Evolutionary conservation across 2,888 invertebrate genomes (phyloP).

Genomic region (Willowsia nigromaculata): DNA sequence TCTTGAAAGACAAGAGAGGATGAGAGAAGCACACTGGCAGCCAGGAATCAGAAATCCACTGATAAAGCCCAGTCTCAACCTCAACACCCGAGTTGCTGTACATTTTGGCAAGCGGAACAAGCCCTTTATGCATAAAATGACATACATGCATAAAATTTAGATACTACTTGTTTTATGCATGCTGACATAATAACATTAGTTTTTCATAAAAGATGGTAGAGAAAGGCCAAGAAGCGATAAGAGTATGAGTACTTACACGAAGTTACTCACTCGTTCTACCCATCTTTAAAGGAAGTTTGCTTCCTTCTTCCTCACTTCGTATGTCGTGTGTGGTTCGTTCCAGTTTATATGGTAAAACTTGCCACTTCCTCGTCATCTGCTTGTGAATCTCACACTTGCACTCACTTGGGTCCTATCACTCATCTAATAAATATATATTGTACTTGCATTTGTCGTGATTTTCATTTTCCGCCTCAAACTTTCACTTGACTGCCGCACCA

Average conservation of each 20-base stretch:
- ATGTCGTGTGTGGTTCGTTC: too few relatives aligned
- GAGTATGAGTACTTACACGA: background rate
- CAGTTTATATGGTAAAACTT: background rate
- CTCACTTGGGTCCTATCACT: slow-evolving; percentile 49
- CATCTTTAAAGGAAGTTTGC: too few relatives aligned
- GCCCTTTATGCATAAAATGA: background rate
- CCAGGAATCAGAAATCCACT: background rate
- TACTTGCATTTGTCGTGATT: slow-evolving; percentile 27
- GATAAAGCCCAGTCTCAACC: background rate
- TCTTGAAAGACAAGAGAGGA: background rate
- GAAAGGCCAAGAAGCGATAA: background rate
- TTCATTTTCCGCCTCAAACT: background rate
- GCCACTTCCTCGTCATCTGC: background rate
- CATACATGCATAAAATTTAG: background rate
- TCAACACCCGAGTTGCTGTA: background rate
- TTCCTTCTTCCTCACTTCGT: background rate
- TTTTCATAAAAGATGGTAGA: background rate
- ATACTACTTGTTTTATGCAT: slow-evolving; percentile 12
- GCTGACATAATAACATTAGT: background rate
- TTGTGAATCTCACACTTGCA: background rate
- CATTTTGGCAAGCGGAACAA: slow-evolving; percentile 9
- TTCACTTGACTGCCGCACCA: background rate
- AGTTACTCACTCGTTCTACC: background rate
- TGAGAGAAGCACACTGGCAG: background rate
- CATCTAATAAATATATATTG: slow-evolving; percentile 33